phyloP scores from a whole-genome alignment of 2,797 vertebrate genomes.

The Yasuhikotakia modesta region DNA sequence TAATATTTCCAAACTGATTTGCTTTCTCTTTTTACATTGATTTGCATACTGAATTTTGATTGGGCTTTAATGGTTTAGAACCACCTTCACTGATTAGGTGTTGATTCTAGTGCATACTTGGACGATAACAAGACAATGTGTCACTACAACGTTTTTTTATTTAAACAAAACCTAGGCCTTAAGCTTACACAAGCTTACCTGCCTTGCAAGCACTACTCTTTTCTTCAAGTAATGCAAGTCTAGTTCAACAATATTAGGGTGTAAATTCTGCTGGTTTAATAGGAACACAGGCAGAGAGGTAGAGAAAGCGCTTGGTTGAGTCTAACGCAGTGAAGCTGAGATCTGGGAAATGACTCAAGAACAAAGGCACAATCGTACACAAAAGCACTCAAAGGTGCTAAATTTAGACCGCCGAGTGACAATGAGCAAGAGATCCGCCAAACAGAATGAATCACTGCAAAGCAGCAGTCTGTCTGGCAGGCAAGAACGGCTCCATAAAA shows the following conservation, averaged over 20 bases:
- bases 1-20: too few relatives aligned
- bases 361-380: constrained; percentile 38
- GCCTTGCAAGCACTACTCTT: too few relatives aligned
- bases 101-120: too few relatives aligned
- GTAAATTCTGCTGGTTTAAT: not conserved
- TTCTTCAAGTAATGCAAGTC: too few relatives aligned
- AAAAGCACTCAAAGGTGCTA: constrained; percentile 45
- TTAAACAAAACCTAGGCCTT: not conserved
- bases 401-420: constrained; percentile 55
- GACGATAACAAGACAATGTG: too few relatives aligned
- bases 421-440: constrained; percentile 54
- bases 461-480: constrained; percentile 38
- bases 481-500: constrained; percentile 34
- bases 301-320: constrained; percentile 20
- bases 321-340: constrained; percentile 23
- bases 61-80: too few relatives aligned
- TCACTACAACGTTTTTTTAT: not conserved
- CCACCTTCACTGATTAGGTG: too few relatives aligned
- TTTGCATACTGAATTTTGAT: too few relatives aligned
- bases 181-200: not conserved
- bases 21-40: too few relatives aligned
- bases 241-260: too few relatives aligned
- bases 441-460: constrained; percentile 57
- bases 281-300: not conserved
- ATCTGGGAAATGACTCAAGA: constrained; percentile 52